Conservation (phyloP, 2,888 invertebrate genomes). For the Arge pagana region DNA sequence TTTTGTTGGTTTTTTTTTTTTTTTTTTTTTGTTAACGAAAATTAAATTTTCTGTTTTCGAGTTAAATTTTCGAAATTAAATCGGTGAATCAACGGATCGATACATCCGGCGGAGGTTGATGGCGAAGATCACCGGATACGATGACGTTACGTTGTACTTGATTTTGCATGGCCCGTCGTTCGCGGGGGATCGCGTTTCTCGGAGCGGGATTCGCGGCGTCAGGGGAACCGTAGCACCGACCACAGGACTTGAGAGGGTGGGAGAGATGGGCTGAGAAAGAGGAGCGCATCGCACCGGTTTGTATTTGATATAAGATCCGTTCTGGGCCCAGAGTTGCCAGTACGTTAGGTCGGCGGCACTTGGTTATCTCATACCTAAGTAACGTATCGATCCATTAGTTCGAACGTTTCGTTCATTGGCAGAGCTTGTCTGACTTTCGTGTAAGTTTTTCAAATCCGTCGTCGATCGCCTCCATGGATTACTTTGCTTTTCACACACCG, state of each 20-base stretch:
- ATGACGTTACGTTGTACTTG: too few relatives aligned
- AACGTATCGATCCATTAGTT: background rate
- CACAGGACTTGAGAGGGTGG: slow-evolving; percentile 9
- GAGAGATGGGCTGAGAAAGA: slow-evolving; percentile 29
- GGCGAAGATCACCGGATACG: too few relatives aligned
- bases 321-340: slow-evolving; percentile 39
- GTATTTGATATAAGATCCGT: slow-evolving; percentile 44
- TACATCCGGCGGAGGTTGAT: too few relatives aligned
- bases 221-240: background rate
- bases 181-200: too few relatives aligned
- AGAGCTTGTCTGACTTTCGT: background rate
- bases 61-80: too few relatives aligned
- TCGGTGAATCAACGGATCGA: too few relatives aligned
- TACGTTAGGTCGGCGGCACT: slow-evolving; percentile 40
- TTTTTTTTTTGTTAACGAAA: too few relatives aligned
- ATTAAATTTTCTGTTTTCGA: too few relatives aligned
- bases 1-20: too few relatives aligned
- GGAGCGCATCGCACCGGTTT: slow-evolving; percentile 34
- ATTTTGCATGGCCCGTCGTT: too few relatives aligned
- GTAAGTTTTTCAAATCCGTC: background rate
- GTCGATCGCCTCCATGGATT: background rate
- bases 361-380: slow-evolving; percentile 1
- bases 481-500: too few relatives aligned
- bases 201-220: background rate
- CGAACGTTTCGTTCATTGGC: background rate